Evolutionary conservation across 92 coral and sea anemone species (phyloP).

Genomic region (Porites divaricata): DNA sequence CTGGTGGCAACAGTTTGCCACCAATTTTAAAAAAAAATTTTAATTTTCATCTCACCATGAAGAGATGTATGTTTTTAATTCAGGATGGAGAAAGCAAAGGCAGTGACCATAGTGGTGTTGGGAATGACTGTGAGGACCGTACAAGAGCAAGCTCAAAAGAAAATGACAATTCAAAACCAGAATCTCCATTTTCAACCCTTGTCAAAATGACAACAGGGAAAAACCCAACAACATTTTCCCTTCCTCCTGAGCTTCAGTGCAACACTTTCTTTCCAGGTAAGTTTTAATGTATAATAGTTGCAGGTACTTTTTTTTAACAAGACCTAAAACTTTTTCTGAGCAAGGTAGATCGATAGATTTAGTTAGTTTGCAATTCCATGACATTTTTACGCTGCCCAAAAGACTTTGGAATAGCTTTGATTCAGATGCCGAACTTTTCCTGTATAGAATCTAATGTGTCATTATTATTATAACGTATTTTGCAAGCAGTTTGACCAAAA

Average conservation of each 20-base stretch:
- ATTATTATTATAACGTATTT: too few relatives aligned
- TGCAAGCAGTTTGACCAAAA: too few relatives aligned
- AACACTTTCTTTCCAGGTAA: constrained; percentile 93
- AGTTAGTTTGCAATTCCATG: too few relatives aligned
- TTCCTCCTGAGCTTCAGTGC: constrained; percentile 95
- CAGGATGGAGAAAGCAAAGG: constrained; percentile 51
- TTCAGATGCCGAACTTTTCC: too few relatives aligned
- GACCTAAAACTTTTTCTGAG: too few relatives aligned
- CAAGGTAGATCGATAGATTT: too few relatives aligned
- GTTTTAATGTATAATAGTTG: not conserved
- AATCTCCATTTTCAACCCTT: constrained; percentile 87
- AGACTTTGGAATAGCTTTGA: too few relatives aligned
- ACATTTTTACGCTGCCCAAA: too few relatives aligned
- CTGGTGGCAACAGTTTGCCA: not conserved
- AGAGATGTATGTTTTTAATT: not conserved
- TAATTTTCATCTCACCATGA: not conserved
- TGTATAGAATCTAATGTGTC: too few relatives aligned
- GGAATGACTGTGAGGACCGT: constrained; percentile 53
- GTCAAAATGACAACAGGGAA: constrained; percentile 97
- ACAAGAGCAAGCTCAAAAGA: constrained; percentile 54
- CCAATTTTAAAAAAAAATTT: too few relatives aligned
- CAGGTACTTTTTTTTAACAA: too few relatives aligned
- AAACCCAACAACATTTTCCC: constrained; percentile 93
- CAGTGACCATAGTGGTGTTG: constrained; percentile 54
- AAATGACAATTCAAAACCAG: constrained; percentile 68